Conservation (phyloP, 2,113 vertebrate species). For the Vireo altiloquus region DNA sequence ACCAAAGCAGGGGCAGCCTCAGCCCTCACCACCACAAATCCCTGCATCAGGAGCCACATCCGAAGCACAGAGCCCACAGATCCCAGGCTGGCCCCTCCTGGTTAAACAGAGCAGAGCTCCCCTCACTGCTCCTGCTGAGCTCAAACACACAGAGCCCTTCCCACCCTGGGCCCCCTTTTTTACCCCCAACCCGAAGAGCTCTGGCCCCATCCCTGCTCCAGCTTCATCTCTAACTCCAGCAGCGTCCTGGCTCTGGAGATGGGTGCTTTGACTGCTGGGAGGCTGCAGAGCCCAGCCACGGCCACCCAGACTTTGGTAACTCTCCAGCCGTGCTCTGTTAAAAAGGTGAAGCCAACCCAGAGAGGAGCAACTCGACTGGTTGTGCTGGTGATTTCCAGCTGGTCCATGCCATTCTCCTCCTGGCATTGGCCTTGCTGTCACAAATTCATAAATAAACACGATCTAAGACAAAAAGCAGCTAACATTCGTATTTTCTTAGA, state of each 20-base stretch:
- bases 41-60: neutral
- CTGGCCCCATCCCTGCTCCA: neutral
- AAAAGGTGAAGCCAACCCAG: neutral
- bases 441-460: constrained; percentile 43
- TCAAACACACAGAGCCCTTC: neutral
- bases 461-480: neutral
- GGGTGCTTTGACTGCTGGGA: neutral
- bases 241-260: neutral
- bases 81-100: neutral
- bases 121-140: neutral
- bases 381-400: neutral
- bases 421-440: constrained; percentile 8
- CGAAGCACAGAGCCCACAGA: accelerated
- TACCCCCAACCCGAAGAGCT: accelerated
- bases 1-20: neutral
- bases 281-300: neutral
- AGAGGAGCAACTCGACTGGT: neutral
- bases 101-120: neutral
- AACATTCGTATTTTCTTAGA: neutral
- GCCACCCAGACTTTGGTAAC: neutral
- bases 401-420: constrained; percentile 21
- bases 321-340: neutral
- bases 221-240: neutral
- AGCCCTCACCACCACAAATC: neutral
- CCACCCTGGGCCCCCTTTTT: accelerated